Evolutionary conservation across 2,888 invertebrate genomes (phyloP), one percentile per base, ranked within the genome.

Genomic region (Peribatodes rhomboidaria): DNA sequence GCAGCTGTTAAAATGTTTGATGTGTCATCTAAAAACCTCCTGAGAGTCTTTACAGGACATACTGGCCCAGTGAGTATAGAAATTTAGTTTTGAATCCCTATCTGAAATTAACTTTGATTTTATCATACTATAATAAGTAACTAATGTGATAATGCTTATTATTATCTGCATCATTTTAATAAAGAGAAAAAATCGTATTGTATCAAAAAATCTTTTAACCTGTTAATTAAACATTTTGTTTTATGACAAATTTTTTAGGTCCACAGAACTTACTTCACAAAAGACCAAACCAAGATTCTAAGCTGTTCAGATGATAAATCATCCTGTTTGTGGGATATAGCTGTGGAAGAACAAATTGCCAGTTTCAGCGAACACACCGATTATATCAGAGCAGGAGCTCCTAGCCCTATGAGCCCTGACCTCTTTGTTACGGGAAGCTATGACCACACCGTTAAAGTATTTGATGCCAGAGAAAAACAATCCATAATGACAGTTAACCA

Each of bases 231-330:
- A 10, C 31, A 31, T 11, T 14, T 31, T 13, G n/a, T n/a, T 33
- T 20, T 37, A 16, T 44, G 10, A 4, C 11, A 20, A 20, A 10
- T 20, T 50, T 87, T 87, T 49, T 82, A 94, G 94, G 95, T 97
- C 0, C 98, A 98, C 84, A 94, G 98, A 68, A 96, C 97, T 69
- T 96, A 95, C 80, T 99, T 99, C 81, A 95, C 97, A 16, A 94
- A 95, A 35, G 96, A 97, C 78, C 96, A 96, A 80, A 90, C 96
- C 13, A 96, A 96, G 74, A 94, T 99, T 42, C 94, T 96, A 1
- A 98, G 98, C 75, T 98, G 97, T 83, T 97, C 98, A 2, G 98
- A 99, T 92, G 99, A 99, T 83, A 98, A 97, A 88, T 95, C 96
- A 7, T 95, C 97, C 6, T 94, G 95, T 69, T 79, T 98, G n/a